These are phyloP conservation scores for Leucoraja erinaceus DNA, from an alignment of 2,113 vertebrate species.

Conservation along the genomic window DNA sequence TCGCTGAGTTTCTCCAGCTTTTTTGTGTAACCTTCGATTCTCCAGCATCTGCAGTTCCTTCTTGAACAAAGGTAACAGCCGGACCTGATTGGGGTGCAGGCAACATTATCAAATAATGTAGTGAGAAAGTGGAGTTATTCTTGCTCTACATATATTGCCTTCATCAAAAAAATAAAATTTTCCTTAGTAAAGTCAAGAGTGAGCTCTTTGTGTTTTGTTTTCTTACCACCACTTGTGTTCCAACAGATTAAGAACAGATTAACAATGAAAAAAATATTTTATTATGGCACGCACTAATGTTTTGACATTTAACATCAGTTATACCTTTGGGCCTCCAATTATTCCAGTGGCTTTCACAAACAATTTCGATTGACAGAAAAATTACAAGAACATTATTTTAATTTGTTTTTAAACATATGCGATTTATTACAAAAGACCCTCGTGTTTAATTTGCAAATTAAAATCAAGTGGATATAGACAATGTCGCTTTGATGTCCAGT, in stretches of 20 bases:
- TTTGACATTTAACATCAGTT: constrained; percentile 22
- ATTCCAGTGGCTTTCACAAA: constrained; percentile 16
- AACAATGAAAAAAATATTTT: constrained; percentile 7
- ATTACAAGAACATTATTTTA: background rate
- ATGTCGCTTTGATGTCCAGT: background rate
- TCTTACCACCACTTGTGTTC: background rate
- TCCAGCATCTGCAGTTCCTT: too few species aligned
- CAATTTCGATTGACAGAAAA: background rate
- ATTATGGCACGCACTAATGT: constrained; percentile 20
- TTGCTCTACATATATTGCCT: background rate
- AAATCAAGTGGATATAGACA: background rate
- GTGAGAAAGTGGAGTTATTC: background rate
- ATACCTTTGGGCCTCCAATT: background rate
- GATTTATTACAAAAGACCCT: background rate
- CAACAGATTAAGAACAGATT: background rate
- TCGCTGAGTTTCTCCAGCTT: too few species aligned
- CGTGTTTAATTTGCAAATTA: background rate
- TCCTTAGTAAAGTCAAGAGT: background rate
- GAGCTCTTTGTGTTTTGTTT: background rate
- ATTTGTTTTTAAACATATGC: background rate
- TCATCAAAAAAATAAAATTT: background rate
- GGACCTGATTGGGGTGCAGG: too few species aligned
- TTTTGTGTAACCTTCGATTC: too few species aligned
- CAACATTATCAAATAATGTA: background rate
- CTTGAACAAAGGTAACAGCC: background rate